These are phyloP conservation scores for Encarsia formosa DNA, from an alignment of 2,888 invertebrate genomes.

Conservation along the genomic window DNA sequence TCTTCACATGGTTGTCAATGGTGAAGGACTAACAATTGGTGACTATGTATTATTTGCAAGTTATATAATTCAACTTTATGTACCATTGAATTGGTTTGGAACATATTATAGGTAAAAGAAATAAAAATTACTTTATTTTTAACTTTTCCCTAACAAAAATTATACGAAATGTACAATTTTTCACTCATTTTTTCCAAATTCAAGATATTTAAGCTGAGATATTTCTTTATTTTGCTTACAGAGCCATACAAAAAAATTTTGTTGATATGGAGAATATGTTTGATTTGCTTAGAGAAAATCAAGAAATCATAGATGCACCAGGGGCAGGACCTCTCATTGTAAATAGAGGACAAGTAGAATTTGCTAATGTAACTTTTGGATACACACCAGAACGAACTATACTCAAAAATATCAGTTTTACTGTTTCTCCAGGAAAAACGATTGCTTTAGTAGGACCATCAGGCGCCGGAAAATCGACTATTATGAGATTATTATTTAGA, in stretches of 20 bases:
- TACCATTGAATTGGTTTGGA: conserved; percentile 96
- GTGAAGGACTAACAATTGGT: conserved; percentile 75
- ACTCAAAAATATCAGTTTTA: conserved; percentile 73
- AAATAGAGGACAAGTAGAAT: conserved; percentile 75
- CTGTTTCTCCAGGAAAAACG: conserved; percentile 78
- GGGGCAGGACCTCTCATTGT: conserved; percentile 71
- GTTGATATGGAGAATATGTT: conserved; percentile 99
- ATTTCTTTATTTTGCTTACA: conserved; percentile 45
- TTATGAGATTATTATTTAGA: conserved; percentile 89
- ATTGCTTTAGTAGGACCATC: conserved; percentile 84
- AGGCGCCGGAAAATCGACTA: conserved; percentile 93
- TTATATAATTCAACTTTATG: conserved; percentile 90
- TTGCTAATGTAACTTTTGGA: conserved; percentile 84
- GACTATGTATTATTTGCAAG: conserved; percentile 94
- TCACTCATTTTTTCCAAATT: not conserved
- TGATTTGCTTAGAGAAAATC: conserved; percentile 81
- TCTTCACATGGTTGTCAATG: conserved; percentile 72
- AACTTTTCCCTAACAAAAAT: not conserved
- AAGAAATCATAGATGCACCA: conserved; percentile 80
- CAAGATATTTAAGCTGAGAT: too few species aligned
- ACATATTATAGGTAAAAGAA: conserved; percentile 83
- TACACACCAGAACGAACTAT: conserved; percentile 77
- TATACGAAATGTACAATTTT: not conserved
- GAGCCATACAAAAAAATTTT: conserved; percentile 95
- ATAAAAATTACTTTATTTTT: too few species aligned